These are phyloP conservation scores for Ceriagrion tenellum DNA, from an alignment of 2,888 invertebrate genomes.

Conservation along the genomic window DNA sequence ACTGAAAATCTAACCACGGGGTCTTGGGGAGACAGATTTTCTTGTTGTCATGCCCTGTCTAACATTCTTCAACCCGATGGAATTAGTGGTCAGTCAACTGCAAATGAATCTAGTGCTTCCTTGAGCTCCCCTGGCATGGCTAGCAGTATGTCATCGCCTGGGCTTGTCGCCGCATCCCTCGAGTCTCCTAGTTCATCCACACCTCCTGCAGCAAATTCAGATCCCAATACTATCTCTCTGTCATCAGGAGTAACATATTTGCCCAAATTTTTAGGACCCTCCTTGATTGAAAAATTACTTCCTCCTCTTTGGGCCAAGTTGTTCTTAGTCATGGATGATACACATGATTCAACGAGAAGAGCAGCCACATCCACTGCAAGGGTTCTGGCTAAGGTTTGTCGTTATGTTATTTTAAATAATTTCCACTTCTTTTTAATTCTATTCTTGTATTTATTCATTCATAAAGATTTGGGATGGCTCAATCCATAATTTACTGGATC, in stretches of 20 bases:
- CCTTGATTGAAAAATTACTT: conserved; percentile 74
- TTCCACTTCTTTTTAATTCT: too few relatives aligned
- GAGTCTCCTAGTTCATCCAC: conserved; percentile 24
- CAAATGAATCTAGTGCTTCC: background rate
- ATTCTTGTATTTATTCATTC: too few relatives aligned
- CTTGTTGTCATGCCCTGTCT: conserved; percentile 92
- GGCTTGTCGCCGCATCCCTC: background rate
- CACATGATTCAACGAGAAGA: conserved; percentile 91
- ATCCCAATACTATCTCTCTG: background rate
- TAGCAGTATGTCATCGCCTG: background rate
- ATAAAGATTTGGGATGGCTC: too few relatives aligned
- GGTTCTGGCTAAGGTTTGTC: conserved; percentile 85
- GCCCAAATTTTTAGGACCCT: background rate
- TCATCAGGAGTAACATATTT: background rate
- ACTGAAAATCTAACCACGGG: conserved; percentile 88
- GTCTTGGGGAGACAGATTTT: conserved; percentile 94
- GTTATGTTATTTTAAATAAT: background rate
- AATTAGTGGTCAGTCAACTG: conserved; percentile 68
- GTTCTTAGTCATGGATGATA: conserved; percentile 96
- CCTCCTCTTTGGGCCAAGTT: conserved; percentile 88
- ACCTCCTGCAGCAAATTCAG: background rate
- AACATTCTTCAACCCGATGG: conserved; percentile 87
- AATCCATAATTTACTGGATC: background rate
- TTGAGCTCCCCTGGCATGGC: background rate
- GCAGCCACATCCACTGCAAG: conserved; percentile 87